phyloP scores from a whole-genome alignment of 2,888 invertebrate genomes.

The Chironomus tentans region DNA sequence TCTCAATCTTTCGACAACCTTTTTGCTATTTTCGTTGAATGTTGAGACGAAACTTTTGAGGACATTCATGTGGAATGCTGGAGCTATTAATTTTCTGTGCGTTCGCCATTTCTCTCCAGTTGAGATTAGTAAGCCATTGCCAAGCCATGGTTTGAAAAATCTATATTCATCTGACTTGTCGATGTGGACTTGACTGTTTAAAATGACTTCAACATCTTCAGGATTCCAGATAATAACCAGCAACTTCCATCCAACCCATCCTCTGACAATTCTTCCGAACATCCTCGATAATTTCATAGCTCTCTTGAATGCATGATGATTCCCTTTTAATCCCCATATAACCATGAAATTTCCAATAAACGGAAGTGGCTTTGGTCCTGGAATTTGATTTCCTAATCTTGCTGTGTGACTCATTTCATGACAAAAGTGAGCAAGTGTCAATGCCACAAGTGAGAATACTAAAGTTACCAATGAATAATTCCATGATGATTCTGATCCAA shows the following conservation, averaged over 20 bases:
- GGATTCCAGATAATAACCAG: slow-evolving; percentile 60
- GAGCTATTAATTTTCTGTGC: slow-evolving; percentile 74
- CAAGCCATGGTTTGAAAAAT: slow-evolving; percentile 73
- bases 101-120: slow-evolving; percentile 70
- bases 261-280: slow-evolving; percentile 48
- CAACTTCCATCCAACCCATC: slow-evolving; percentile 62
- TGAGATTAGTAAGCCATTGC: slow-evolving; percentile 67
- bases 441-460: not conserved
- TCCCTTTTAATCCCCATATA: slow-evolving; percentile 51
- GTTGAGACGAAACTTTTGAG: slow-evolving; percentile 68
- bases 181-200: slow-evolving; percentile 63
- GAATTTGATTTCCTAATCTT: slow-evolving; percentile 56
- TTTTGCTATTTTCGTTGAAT: slow-evolving; percentile 65
- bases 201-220: slow-evolving; percentile 60
- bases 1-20: slow-evolving; percentile 57
- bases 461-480: not conserved
- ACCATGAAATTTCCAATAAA: slow-evolving; percentile 59
- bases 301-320: slow-evolving; percentile 48
- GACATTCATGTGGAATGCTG: slow-evolving; percentile 75
- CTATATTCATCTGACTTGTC: slow-evolving; percentile 64
- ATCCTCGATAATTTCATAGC: slow-evolving; percentile 44
- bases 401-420: slow-evolving; percentile 46
- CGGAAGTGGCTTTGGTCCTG: slow-evolving; percentile 57
- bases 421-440: slow-evolving; percentile 40
- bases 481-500: not conserved